These are phyloP conservation scores for Noctua janthina DNA, from an alignment of 2,888 invertebrate species.

Conservation along the genomic window DNA sequence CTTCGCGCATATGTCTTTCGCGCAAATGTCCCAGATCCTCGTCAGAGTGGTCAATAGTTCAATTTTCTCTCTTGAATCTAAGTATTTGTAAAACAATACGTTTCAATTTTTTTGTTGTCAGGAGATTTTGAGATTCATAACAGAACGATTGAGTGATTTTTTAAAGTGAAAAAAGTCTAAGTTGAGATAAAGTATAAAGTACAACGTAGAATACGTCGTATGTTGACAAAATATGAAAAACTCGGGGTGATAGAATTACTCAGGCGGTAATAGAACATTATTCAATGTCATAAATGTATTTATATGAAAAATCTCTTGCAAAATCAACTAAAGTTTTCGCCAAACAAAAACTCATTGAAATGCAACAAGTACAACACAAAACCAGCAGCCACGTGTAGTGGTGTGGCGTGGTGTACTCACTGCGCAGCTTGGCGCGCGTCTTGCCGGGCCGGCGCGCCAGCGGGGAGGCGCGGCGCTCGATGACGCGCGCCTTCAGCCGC, in stretches of 20 bases:
- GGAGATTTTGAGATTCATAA: neutral
- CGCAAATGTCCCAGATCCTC: too few species aligned
- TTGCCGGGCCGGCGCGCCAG: slow-evolving; percentile 95
- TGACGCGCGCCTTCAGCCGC: slow-evolving; percentile 97
- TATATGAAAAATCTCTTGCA: neutral
- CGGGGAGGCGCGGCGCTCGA: slow-evolving; percentile 98
- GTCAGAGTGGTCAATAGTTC: neutral
- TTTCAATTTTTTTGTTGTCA: neutral
- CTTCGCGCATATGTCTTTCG: too few species aligned
- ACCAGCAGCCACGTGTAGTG: slow-evolving; percentile 14
- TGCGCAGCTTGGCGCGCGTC: slow-evolving; percentile 92
- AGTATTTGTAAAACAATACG: slow-evolving; percentile 14
- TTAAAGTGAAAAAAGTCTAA: neutral
- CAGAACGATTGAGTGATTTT: neutral
- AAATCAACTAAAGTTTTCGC: neutral
- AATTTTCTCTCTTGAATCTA: slow-evolving; percentile 25
- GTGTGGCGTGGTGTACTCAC: slow-evolving; percentile 76
- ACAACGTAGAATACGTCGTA: too few species aligned
- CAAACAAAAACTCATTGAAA: slow-evolving; percentile 27
- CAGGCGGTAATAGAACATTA: neutral
- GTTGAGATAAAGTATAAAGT: neutral
- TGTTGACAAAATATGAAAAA: neutral
- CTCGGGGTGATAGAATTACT: neutral
- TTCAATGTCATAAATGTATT: neutral
- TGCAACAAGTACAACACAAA: slow-evolving; percentile 12